These are phyloP conservation scores for Parapsyche elsis DNA, from an alignment of 1,140 invertebrate genomes.

Conservation along the genomic window DNA sequence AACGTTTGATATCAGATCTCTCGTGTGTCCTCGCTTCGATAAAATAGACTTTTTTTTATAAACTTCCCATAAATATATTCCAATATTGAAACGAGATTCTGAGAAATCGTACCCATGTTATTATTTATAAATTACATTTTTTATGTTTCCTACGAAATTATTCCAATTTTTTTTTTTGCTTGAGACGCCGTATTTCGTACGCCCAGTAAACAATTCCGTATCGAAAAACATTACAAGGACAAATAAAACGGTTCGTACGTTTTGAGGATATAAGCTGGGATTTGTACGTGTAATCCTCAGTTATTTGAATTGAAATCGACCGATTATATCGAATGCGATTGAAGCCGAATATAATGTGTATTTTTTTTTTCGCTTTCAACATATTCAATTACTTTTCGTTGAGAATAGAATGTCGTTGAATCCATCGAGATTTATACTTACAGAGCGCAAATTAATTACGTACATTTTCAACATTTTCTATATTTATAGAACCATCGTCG, in stretches of 20 bases:
- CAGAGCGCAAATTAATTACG: too few species aligned
- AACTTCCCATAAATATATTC: too few species aligned
- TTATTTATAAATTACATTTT: too few species aligned
- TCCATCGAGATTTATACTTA: too few species aligned
- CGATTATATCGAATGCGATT: conserved; percentile 10
- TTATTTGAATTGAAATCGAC: conserved; percentile 14
- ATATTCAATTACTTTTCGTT: neutral
- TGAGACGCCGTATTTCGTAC: too few species aligned
- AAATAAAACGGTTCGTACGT: neutral
- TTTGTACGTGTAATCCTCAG: neutral
- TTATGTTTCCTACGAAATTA: too few species aligned
- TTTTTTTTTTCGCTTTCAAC: neutral
- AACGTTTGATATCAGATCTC: conserved; percentile 5
- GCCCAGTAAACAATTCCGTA: too few species aligned
- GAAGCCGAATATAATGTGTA: neutral
- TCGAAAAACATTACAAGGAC: neutral
- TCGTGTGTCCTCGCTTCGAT: neutral
- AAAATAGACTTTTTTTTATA: neutral
- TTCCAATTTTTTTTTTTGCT: too few species aligned
- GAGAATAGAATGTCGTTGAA: neutral
- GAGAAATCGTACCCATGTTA: too few species aligned
- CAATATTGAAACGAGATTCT: too few species aligned
- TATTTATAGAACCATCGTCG: too few species aligned
- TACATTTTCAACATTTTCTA: too few species aligned
- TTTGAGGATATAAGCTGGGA: neutral